These are phyloP conservation scores for Chionis minor DNA, from an alignment of 2,113 vertebrate species.

Conservation along the genomic window DNA sequence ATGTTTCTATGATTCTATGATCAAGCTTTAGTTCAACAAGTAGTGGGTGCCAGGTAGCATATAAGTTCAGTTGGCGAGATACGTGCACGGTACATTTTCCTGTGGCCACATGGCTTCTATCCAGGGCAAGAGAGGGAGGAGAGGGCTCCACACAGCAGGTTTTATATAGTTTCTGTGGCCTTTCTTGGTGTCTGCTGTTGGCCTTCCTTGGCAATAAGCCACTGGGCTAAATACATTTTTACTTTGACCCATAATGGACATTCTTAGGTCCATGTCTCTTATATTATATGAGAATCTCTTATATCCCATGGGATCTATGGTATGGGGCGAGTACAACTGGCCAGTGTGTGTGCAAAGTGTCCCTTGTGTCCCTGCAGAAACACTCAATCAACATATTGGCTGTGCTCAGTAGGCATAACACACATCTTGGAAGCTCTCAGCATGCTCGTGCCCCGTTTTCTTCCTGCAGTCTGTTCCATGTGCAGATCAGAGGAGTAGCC, in stretches of 20 bases:
- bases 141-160: background rate
- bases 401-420: background rate
- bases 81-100: rapidly evolving
- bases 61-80: rapidly evolving
- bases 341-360: background rate
- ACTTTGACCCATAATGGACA: background rate
- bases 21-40: background rate
- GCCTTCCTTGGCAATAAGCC: background rate
- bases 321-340: background rate
- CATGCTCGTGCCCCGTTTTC: background rate
- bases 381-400: background rate
- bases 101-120: background rate
- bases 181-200: background rate
- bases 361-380: background rate
- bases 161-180: background rate
- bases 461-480: background rate
- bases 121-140: background rate
- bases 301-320: background rate
- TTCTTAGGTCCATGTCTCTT: background rate
- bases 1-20: background rate
- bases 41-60: background rate
- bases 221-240: background rate
- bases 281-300: background rate
- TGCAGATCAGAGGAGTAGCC: background rate
- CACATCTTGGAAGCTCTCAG: background rate